A percentile compares a stretch with the other conserved stretches of the same genome.
phyloP scores from a whole-genome alignment of 1,140 invertebrate species.

The Pomacea maculata region DNA sequence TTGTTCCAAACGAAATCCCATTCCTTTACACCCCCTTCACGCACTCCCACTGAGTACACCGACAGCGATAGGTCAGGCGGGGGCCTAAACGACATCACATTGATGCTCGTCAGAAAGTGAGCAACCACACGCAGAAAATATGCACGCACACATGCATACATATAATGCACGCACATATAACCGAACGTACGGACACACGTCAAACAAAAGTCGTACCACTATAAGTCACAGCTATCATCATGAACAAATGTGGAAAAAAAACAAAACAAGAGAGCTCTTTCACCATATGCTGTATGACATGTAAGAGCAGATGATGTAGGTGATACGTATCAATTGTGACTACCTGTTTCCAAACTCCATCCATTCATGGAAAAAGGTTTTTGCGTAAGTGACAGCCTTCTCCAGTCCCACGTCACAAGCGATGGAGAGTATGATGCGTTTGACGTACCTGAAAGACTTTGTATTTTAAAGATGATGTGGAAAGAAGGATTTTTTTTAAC shows the following conservation, averaged over 20 bases:
- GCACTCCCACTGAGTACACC: constrained; percentile 54
- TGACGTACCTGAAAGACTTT: constrained; percentile 41
- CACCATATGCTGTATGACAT: no score
- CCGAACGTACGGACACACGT: no score
- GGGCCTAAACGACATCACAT: constrained; percentile 30
- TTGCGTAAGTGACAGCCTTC: constrained; percentile 51
- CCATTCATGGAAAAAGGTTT: constrained; percentile 50
- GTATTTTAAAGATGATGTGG: no score
- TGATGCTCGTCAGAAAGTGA: background rate
- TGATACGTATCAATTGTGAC: no score
- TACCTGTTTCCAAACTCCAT: constrained; percentile 52
- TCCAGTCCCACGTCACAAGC: constrained; percentile 56
- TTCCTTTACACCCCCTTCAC: constrained; percentile 52
- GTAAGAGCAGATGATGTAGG: no score
- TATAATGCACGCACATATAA: background rate
- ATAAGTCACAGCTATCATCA: background rate
- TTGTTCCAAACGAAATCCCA: constrained; percentile 57
- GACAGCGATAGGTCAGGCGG: constrained; percentile 50
- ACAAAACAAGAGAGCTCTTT: no score
- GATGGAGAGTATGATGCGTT: constrained; percentile 47
- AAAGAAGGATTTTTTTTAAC: no score
- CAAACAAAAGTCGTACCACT: no score
- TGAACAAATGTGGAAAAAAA: background rate
- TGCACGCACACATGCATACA: background rate
- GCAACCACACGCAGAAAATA: background rate